These are phyloP conservation scores for Synanthedon formicaeformis DNA, from an alignment of 2,888 invertebrate species.

Conservation along the genomic window DNA sequence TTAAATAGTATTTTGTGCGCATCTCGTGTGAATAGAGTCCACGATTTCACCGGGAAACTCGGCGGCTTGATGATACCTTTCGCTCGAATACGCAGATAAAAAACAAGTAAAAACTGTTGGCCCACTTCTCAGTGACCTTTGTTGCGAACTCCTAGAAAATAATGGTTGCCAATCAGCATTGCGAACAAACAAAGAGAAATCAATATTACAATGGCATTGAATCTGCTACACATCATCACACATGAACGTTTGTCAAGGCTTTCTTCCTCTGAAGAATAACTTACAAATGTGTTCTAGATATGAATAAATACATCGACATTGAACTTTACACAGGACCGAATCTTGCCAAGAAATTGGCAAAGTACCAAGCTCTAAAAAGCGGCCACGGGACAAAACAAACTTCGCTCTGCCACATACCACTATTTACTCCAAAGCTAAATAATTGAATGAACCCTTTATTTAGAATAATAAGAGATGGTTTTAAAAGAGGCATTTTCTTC, in stretches of 20 bases:
- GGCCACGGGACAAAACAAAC: not conserved
- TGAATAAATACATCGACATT: slow-evolving; percentile 30
- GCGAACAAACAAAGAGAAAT: not conserved
- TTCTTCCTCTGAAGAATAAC: not conserved
- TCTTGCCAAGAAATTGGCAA: slow-evolving; percentile 48
- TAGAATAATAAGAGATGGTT: too few species aligned
- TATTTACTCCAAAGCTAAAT: too few species aligned
- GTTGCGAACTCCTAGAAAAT: slow-evolving; percentile 38
- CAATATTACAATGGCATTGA: not conserved
- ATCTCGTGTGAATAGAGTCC: slow-evolving; percentile 47
- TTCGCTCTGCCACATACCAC: not conserved
- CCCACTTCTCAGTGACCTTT: slow-evolving; percentile 64
- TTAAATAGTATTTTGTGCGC: slow-evolving; percentile 42
- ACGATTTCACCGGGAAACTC: slow-evolving; percentile 61
- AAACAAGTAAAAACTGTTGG: slow-evolving; percentile 51
- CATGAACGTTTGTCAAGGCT: not conserved
- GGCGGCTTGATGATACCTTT: slow-evolving; percentile 54
- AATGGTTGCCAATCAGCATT: not conserved
- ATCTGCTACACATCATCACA: not conserved
- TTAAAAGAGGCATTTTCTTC: too few species aligned
- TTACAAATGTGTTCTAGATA: not conserved
- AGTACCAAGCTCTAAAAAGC: slow-evolving; percentile 30
- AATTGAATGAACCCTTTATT: too few species aligned
- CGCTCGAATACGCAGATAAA: slow-evolving; percentile 58
- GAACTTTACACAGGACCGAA: slow-evolving; percentile 37